Base-by-base conservation (phyloP, 2,797 vertebrate genomes). In the Coluber constrictor region DNA sequence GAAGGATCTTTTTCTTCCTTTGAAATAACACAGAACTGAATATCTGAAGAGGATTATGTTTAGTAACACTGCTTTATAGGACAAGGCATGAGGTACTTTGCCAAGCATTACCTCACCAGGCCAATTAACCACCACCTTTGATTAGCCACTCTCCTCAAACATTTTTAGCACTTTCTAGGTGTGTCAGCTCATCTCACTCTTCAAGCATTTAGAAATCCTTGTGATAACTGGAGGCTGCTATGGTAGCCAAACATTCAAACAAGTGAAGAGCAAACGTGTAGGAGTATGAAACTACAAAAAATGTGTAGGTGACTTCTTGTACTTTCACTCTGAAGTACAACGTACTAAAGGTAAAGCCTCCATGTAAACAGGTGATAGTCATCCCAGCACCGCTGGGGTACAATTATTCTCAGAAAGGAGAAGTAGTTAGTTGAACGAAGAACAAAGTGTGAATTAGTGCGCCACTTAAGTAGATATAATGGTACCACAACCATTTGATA, bases 81-180 rank as follows among this genome's bases (percentile, higher is more conserved):
- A 95, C 94, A 93, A 94, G 25, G 59, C 90, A 90, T 83, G 63
- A 74, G 87, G 94, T 86, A 23, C 0, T 3, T 89, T 93, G 96
- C 96, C 96, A 97, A 94, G 54, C 0, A 1, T 96, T 96, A 96
- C 94, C 94, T 97, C 96, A 96, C 18, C 88, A 32, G 86, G 91
- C 94, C 51, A 92, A 1, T 95, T 97, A 95, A 95, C 95, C 8
- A 4, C 87, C 70, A 54, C 89, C 9, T 0, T 90, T 92, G 0
- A 0, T 92, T 87, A 94, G 95, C 94, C 96, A 94, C 89, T 57
- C 90, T 95, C 95, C 94, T 91, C 94, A 1, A 23, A 93, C 93
- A 55, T 55, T 94, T 95, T 93, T 92, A 95, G 94, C 95, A 95
- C 70, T 93, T 0, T 0, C 90, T 93, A 95, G 96, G 96, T 79